These are phyloP conservation scores for Hemaris fuciformis DNA, from an alignment of 2,888 invertebrate species.

Conservation along the genomic window DNA sequence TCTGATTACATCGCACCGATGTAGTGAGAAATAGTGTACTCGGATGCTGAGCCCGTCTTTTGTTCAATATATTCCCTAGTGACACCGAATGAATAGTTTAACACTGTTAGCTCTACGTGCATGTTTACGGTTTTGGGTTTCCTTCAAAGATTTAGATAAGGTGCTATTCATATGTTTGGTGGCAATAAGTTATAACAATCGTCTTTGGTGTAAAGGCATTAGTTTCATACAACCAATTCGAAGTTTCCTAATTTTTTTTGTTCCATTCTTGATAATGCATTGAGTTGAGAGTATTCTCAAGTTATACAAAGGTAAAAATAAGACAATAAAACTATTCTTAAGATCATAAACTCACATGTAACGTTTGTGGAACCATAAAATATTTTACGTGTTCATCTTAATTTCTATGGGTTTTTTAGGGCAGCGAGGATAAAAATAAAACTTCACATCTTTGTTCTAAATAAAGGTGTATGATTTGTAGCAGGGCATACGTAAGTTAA, in stretches of 20 bases:
- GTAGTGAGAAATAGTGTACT: conserved; percentile 81
- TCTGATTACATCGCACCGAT: conserved; percentile 82
- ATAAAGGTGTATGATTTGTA: conserved; percentile 1
- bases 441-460: conserved; percentile 6
- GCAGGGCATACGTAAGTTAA: background rate
- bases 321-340: conserved; percentile 31
- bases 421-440: conserved; percentile 6
- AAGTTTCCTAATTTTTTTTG: conserved; percentile 43
- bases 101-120: conserved; percentile 70
- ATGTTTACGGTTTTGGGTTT: conserved; percentile 80
- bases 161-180: conserved; percentile 75
- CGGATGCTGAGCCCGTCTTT: conserved; percentile 77
- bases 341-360: conserved; percentile 23
- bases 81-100: conserved; percentile 76
- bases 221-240: conserved; percentile 51
- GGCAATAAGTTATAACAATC: conserved; percentile 76
- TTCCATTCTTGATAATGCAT: background rate
- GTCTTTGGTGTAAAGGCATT: conserved; percentile 61
- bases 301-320: conserved; percentile 8
- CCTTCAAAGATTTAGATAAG: conserved; percentile 77
- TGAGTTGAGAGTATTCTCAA: background rate
- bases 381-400: conserved; percentile 27
- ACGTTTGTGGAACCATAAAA: conserved; percentile 28
- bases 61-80: conserved; percentile 76
- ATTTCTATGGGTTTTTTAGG: conserved; percentile 8